These are phyloP conservation scores for Aulostomus chinensis DNA, from an alignment of 2,797 vertebrate genomes.

Conservation along the genomic window DNA sequence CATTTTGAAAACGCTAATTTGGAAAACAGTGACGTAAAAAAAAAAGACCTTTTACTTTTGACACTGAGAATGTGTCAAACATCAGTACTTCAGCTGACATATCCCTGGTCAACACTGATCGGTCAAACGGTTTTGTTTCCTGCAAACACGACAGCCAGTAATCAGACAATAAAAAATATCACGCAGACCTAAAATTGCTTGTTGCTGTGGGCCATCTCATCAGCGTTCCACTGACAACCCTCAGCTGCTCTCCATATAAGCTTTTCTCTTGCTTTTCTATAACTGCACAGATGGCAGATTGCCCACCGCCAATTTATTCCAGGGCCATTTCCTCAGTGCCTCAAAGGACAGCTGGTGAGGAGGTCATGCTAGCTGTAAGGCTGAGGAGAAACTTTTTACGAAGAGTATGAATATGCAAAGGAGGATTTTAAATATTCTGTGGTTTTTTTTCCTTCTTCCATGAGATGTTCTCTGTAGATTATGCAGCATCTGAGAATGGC, in stretches of 20 bases:
- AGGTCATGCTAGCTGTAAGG: slow-evolving; percentile 17
- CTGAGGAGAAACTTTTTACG: neutral
- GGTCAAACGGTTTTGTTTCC: too few relatives aligned
- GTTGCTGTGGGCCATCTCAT: too few relatives aligned
- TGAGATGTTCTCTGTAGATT: slow-evolving; percentile 1
- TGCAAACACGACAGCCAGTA: neutral
- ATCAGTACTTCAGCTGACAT: too few relatives aligned
- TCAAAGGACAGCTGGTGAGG: slow-evolving; percentile 24
- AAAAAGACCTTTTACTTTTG: too few relatives aligned
- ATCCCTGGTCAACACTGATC: too few relatives aligned
- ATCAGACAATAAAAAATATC: neutral
- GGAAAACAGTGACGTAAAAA: too few relatives aligned
- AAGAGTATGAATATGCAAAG: slow-evolving; percentile 6
- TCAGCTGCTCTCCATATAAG: slow-evolving; percentile 38
- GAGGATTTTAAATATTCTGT: neutral
- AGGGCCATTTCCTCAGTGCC: slow-evolving; percentile 15
- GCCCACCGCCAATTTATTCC: slow-evolving; percentile 36
- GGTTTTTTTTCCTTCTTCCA: neutral
- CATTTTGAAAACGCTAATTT: too few relatives aligned
- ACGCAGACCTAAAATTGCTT: neutral
- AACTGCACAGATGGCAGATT: slow-evolving; percentile 56
- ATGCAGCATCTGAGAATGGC: slow-evolving; percentile 12
- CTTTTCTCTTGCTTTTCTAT: slow-evolving; percentile 32
- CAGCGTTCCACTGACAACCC: too few relatives aligned
- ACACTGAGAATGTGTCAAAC: too few relatives aligned